Evolutionary conservation across 2,113 vertebrate genomes (phyloP).

Genomic region (Archilochus colubris): DNA sequence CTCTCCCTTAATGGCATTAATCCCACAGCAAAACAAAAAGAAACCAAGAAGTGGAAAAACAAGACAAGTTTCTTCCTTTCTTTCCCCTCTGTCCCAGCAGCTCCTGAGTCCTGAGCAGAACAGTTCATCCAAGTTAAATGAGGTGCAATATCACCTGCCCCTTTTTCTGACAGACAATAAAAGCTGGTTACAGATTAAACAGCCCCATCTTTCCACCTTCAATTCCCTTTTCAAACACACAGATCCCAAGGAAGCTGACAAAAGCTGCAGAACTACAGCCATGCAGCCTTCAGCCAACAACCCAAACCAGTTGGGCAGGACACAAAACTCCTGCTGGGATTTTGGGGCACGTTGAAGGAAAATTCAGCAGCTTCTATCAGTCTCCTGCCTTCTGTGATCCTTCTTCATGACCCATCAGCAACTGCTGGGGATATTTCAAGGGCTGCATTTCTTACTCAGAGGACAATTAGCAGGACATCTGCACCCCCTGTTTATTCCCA

Average conservation of each 20-base stretch:
- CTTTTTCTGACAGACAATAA: neutral
- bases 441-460: neutral
- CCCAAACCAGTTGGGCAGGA: neutral
- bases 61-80: neutral
- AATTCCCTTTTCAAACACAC: rapidly evolving
- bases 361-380: neutral
- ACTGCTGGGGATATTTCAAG: rapidly evolving
- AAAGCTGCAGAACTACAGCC: rapidly evolving
- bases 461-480: neutral
- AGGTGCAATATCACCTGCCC: neutral
- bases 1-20: neutral
- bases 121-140: rapidly evolving
- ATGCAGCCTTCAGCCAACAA: rapidly evolving
- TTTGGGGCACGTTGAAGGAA: rapidly evolving
- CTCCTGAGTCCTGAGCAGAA: neutral
- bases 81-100: neutral
- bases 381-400: neutral
- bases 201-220: neutral
- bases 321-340: rapidly evolving
- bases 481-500: neutral
- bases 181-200: neutral
- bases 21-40: neutral
- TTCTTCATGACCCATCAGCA: rapidly evolving
- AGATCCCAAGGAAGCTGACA: neutral
- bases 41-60: neutral